A percentile compares a stretch with the other conserved stretches of the same genome.
Evolutionary conservation across 2,888 invertebrate genomes (phyloP).

Genomic region (Bugulina stolonifera): DNA sequence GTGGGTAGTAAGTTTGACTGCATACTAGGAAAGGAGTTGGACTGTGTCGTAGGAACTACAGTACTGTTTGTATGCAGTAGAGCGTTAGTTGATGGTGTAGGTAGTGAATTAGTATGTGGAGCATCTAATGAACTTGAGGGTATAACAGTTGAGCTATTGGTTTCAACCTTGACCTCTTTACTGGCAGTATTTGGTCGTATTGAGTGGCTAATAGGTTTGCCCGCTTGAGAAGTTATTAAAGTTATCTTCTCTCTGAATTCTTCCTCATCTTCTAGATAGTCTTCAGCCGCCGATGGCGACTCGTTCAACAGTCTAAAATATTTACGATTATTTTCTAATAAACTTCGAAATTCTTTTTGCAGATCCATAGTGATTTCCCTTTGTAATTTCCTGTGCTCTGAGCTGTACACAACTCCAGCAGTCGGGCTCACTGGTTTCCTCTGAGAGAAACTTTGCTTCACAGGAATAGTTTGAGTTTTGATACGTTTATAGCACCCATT

Average conservation of each 20-base stretch:
- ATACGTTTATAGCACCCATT: conserved; percentile 18
- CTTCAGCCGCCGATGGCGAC: not conserved
- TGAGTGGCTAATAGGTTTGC: too few species aligned
- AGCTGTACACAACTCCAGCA: not conserved
- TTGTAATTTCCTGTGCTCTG: not conserved
- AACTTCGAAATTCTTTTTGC: not conserved
- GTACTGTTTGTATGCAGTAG: not conserved
- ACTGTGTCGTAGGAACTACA: not conserved
- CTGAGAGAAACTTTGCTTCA: not conserved
- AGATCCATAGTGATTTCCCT: conserved; percentile 8
- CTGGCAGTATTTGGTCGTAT: not conserved
- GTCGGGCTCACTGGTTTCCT: conserved; percentile 1
- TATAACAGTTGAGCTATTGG: not conserved
- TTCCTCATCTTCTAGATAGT: conserved; percentile 25
- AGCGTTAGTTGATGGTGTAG: not conserved
- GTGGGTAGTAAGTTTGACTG: not conserved
- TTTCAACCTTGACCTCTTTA: not conserved
- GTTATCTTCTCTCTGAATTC: not conserved
- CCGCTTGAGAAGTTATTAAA: too few species aligned
- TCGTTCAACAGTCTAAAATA: not conserved
- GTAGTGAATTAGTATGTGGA: not conserved
- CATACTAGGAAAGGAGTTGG: not conserved
- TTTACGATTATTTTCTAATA: not conserved
- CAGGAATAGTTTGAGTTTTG: not conserved
- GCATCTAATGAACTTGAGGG: not conserved